Conservation (phyloP, 1,140 invertebrate species). For the Drosophila melanica region DNA sequence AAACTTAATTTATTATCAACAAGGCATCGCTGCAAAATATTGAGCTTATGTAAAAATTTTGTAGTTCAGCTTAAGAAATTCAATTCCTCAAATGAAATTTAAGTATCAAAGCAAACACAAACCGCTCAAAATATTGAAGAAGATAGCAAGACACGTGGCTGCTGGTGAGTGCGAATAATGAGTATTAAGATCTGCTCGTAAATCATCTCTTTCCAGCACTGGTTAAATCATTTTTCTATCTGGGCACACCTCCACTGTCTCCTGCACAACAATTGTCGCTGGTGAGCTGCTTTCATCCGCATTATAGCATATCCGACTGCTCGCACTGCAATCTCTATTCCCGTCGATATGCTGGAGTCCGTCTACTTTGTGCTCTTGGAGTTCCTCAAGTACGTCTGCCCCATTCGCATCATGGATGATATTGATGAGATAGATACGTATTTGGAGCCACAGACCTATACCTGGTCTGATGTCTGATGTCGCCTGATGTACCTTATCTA, state of each 20-base stretch:
- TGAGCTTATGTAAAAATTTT: background rate
- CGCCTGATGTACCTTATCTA: background rate
- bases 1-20: constrained; percentile 2
- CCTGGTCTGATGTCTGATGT: constrained; percentile 54
- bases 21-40: background rate
- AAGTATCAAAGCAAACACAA: constrained; percentile 70
- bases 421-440: constrained; percentile 44
- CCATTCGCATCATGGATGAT: constrained; percentile 56
- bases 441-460: constrained; percentile 11
- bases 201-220: constrained; percentile 25
- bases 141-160: constrained; percentile 20
- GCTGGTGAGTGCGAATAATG: constrained; percentile 44
- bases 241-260: constrained; percentile 45
- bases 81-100: constrained; percentile 64
- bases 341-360: constrained; percentile 43
- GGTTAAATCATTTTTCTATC: constrained; percentile 43
- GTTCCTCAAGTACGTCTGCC: constrained; percentile 53
- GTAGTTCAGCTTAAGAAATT: constrained; percentile 38
- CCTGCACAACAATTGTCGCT: constrained; percentile 35
- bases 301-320: constrained; percentile 24
- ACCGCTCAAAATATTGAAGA: constrained; percentile 61
- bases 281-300: constrained; percentile 20
- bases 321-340: constrained; percentile 14
- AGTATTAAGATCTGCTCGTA: background rate
- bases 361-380: constrained; percentile 56